Conservation (phyloP, 2,797 vertebrate genomes). For the Mormyrops attenuatus region DNA sequence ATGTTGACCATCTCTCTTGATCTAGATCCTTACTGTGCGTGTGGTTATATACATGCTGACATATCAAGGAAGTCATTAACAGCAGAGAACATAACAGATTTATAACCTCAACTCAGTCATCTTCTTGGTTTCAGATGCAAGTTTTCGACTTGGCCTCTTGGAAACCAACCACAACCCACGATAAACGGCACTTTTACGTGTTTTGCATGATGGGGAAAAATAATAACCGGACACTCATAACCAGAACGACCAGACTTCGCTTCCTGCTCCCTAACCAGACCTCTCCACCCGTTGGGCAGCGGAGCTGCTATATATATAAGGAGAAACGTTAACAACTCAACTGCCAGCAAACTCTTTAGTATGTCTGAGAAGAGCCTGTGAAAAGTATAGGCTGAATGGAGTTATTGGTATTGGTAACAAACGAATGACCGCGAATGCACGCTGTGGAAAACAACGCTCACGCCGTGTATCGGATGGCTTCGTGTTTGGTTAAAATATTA, state of each 20-base stretch:
- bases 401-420: background rate
- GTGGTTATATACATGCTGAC: background rate
- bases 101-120: background rate
- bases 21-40: background rate
- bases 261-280: background rate
- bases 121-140: background rate
- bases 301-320: background rate
- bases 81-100: background rate
- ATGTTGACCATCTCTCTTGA: background rate
- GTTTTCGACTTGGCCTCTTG: background rate
- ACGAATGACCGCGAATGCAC: background rate
- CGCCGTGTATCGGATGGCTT: background rate
- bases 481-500: background rate
- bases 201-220: background rate
- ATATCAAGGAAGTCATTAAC: background rate
- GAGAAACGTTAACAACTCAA: background rate
- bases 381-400: background rate
- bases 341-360: background rate
- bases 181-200: background rate
- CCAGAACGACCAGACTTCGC: background rate
- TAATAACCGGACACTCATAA: background rate
- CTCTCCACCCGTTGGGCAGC: background rate
- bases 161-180: background rate
- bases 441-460: background rate
- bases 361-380: background rate